Evolutionary conservation across 23 tunicate species (phyloP).

Genomic region (Halocynthia roretzi): DNA sequence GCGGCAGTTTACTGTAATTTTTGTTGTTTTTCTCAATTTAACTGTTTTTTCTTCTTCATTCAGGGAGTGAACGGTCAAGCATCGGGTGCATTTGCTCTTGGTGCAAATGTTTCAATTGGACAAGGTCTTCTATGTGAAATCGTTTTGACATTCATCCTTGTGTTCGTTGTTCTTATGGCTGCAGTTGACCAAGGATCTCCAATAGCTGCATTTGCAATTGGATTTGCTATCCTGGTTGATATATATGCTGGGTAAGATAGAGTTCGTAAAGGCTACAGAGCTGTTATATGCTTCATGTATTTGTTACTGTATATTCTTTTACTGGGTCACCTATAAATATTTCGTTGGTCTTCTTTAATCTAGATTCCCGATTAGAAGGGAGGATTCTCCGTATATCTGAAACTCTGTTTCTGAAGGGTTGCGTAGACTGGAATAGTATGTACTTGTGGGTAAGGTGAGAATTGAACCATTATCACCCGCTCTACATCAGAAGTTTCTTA

Average conservation of each 20-base stretch:
- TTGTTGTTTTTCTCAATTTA: too few relatives aligned
- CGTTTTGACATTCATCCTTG: slow-evolving; percentile 54
- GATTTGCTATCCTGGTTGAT: slow-evolving; percentile 72
- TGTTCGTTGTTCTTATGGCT: slow-evolving; percentile 48
- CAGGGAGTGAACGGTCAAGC: slow-evolving; percentile 50
- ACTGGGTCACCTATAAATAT: too few relatives aligned
- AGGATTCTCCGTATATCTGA: too few relatives aligned
- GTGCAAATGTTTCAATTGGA: slow-evolving; percentile 33
- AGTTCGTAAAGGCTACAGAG: neutral
- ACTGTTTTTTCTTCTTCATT: neutral
- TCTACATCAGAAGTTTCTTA: too few relatives aligned
- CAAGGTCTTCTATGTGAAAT: slow-evolving; percentile 59
- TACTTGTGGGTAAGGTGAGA: too few relatives aligned
- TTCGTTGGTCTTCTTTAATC: too few relatives aligned
- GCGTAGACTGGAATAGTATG: too few relatives aligned
- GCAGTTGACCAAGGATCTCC: slow-evolving; percentile 65
- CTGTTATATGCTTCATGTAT: neutral
- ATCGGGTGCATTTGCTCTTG: slow-evolving; percentile 47
- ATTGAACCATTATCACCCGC: too few relatives aligned
- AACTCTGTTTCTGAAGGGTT: too few relatives aligned
- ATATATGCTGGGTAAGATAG: slow-evolving; percentile 58
- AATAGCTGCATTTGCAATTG: slow-evolving; percentile 80
- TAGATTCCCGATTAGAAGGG: too few relatives aligned
- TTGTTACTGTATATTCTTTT: too few relatives aligned
- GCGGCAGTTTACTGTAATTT: too few relatives aligned